Conservation (phyloP, 2,113 vertebrate genomes). For the Syngnathoides biaculeatus region DNA sequence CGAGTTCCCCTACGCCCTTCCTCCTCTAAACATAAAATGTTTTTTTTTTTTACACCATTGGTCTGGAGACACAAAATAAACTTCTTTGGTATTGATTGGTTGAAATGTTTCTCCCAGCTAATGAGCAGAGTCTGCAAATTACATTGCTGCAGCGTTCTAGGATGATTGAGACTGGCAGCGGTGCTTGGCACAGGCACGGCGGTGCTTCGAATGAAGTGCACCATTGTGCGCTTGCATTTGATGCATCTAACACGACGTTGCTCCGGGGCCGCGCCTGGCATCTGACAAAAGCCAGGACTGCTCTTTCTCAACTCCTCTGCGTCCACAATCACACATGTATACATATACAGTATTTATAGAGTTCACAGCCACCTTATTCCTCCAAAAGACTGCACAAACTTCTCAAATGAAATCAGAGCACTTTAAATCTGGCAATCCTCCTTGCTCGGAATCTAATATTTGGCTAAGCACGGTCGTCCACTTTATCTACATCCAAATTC, state of each 20-base stretch:
- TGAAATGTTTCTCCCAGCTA: constrained; percentile 54
- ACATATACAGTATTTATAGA: not conserved
- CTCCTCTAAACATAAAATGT: constrained; percentile 21
- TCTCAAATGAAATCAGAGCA: constrained; percentile 10
- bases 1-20: constrained; percentile 13
- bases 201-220: constrained; percentile 26
- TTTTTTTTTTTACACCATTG: too few species aligned
- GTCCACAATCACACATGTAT: constrained; percentile 12
- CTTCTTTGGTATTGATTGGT: constrained; percentile 35
- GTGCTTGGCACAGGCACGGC: constrained; percentile 24
- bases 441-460: constrained; percentile 11
- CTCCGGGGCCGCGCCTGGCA: not conserved
- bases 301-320: constrained; percentile 1
- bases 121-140: constrained; percentile 30
- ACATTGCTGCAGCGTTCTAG: constrained; percentile 17
- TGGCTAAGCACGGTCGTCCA: constrained; percentile 9
- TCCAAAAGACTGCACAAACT: constrained; percentile 7
- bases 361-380: not conserved
- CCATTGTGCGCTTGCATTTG: constrained; percentile 36
- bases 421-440: constrained; percentile 6
- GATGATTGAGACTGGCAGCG: constrained; percentile 39
- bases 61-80: constrained; percentile 3
- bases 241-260: constrained; percentile 21
- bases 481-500: constrained; percentile 16
- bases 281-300: constrained; percentile 20